Percentiles rank a stretch among this genome's conserved stretches.
These are phyloP conservation scores for Drosophila subobscura DNA, from an alignment of 1,140 invertebrate genomes.

Conservation along the genomic window DNA sequence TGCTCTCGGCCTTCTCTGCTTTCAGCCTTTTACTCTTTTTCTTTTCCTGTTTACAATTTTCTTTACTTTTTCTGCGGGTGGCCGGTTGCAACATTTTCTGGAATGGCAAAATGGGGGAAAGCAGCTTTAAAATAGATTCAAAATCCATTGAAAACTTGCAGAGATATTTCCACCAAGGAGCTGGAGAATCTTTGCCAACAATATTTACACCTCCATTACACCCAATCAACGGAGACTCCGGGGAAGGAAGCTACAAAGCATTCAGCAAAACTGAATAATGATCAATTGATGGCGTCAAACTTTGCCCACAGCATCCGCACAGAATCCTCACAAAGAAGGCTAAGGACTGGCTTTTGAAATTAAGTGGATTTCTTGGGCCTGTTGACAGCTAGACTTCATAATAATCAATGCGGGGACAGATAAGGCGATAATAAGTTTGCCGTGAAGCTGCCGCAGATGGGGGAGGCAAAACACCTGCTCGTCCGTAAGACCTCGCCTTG, in stretches of 20 bases:
- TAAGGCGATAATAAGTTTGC: conserved; percentile 54
- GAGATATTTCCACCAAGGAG: too few relatives aligned
- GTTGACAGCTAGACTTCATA: conserved; percentile 58
- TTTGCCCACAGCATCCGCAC: conserved; percentile 26
- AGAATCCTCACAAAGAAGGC: background rate
- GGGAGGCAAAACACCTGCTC: conserved; percentile 47
- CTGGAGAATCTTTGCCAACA: conserved; percentile 4
- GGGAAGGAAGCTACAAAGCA: conserved; percentile 7
- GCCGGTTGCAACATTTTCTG: background rate
- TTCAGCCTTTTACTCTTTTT: conserved; percentile 16
- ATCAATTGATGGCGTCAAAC: conserved; percentile 60
- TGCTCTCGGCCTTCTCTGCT: conserved; percentile 17
- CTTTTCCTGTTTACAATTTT: conserved; percentile 17
- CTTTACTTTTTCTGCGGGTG: background rate
- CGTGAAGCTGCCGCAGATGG: conserved; percentile 15
- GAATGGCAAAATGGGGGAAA: too few relatives aligned
- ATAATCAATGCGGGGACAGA: conserved; percentile 63
- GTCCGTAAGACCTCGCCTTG: conserved; percentile 14
- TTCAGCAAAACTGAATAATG: conserved; percentile 51
- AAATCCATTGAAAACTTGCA: too few relatives aligned
- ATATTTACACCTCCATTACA: conserved; percentile 27
- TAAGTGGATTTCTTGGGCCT: conserved; percentile 51
- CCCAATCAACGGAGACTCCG: background rate
- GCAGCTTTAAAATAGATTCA: too few relatives aligned
- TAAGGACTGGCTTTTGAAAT: conserved; percentile 23